A percentile compares a stretch with the other conserved stretches of the same genome.
Evolutionary conservation across 2,888 invertebrate species (phyloP).

Genomic region (Lypha dubia): DNA sequence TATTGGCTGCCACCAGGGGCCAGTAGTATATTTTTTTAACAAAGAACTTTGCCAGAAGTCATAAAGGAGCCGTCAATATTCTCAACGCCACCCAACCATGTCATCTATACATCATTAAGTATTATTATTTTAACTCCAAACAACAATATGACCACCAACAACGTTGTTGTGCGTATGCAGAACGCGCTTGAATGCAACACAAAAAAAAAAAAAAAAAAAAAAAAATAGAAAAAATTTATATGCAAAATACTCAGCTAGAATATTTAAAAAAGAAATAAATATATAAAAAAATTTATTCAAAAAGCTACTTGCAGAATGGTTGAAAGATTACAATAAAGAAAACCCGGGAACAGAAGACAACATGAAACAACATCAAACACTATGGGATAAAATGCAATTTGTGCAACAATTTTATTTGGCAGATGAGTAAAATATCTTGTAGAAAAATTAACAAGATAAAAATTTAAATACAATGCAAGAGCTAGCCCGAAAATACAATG

Average conservation of each 20-base stretch:
- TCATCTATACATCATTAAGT: conserved; percentile 67
- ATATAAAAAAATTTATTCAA: conserved; percentile 25
- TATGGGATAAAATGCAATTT: not conserved
- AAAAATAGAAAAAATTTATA: not conserved
- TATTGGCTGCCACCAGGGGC: conserved; percentile 25
- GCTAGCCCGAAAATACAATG: too few relatives aligned
- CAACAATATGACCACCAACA: conserved; percentile 66
- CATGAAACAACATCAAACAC: not conserved
- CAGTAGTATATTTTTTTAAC: conserved; percentile 16
- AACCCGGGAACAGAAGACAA: not conserved
- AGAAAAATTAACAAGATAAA: too few relatives aligned
- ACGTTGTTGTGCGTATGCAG: not conserved
- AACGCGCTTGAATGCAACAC: not conserved
- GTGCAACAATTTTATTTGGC: not conserved
- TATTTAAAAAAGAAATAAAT: not conserved
- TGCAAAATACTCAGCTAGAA: conserved; percentile 9
- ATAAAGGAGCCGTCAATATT: conserved; percentile 57
- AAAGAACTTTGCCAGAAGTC: conserved; percentile 39
- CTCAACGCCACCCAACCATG: conserved; percentile 67
- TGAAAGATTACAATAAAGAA: conserved; percentile 1
- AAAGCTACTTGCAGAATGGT: conserved; percentile 12
- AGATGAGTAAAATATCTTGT: not conserved
- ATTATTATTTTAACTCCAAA: conserved; percentile 59
- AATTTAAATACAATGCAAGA: not conserved
- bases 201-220: not conserved